These are phyloP conservation scores for Apaloderma vittatum DNA, from an alignment of 2,113 vertebrate species.

Conservation along the genomic window DNA sequence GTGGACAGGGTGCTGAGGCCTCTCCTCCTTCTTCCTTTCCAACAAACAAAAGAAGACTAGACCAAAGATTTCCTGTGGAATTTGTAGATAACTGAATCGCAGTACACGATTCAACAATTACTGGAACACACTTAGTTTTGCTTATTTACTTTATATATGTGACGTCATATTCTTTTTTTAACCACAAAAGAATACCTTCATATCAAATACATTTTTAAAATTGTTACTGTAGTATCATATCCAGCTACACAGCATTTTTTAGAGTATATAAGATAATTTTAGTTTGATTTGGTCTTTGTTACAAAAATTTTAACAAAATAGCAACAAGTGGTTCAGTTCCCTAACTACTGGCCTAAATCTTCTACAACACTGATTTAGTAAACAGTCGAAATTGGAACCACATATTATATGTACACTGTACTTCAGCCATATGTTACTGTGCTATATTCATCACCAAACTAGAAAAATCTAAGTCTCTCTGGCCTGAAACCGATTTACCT, in stretches of 20 bases:
- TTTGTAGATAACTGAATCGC: not conserved
- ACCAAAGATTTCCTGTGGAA: slow-evolving; percentile 1
- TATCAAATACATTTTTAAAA: not conserved
- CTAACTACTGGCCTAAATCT: not conserved
- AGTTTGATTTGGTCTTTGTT: not conserved
- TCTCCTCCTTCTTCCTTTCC: slow-evolving; percentile 92
- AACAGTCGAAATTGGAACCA: not conserved
- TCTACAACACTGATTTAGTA: not conserved
- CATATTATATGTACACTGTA: not conserved
- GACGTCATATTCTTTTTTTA: not conserved
- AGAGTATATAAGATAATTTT: not conserved
- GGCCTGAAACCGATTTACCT: slow-evolving; percentile 80
- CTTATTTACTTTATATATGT: not conserved
- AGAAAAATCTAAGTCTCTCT: not conserved
- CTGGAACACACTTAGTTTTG: not conserved
- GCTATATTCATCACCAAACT: not conserved
- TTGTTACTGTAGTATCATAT: not conserved
- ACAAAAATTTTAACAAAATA: not conserved
- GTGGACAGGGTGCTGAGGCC: slow-evolving; percentile 91
- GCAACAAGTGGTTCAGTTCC: not conserved
- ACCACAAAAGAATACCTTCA: not conserved
- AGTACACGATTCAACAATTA: not conserved
- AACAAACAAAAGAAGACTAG: slow-evolving; percentile 26
- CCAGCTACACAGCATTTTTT: not conserved
- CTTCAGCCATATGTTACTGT: not conserved